A percentile compares a stretch with the other conserved stretches of the same genome.
phyloP scores from a whole-genome alignment of 2,113 vertebrate species.

The Ellobius talpinus region DNA sequence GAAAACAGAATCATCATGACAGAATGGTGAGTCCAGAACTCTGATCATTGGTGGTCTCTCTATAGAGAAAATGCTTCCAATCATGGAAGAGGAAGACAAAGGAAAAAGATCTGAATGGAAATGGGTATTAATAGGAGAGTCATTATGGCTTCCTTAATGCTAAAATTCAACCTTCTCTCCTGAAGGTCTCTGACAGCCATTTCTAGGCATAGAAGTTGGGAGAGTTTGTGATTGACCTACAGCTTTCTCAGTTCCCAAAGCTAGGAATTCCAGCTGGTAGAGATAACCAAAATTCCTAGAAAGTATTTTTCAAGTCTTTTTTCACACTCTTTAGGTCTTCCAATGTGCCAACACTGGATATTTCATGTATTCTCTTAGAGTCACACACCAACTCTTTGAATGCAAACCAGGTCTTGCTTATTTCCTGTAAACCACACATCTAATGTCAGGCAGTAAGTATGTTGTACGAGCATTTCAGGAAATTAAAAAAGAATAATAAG shows the following conservation, averaged over 20 bases:
- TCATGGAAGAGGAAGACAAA: not conserved
- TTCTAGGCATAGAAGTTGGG: not conserved
- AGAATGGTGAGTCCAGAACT: fast-evolving
- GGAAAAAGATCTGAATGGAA: not conserved
- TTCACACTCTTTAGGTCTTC: not conserved
- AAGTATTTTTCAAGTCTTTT: not conserved
- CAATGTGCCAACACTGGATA: not conserved
- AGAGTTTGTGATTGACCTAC: not conserved
- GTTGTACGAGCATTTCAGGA: not conserved
- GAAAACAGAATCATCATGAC: not conserved
- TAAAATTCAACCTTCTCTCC: not conserved
- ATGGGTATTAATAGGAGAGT: not conserved
- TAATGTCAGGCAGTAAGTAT: not conserved
- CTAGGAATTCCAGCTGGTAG: not conserved
- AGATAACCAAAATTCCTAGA: not conserved
- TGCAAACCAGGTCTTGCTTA: not conserved
- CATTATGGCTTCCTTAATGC: not conserved
- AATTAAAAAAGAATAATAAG: not conserved
- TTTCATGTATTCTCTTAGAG: not conserved
- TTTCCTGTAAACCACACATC: not conserved
- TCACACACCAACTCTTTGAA: not conserved
- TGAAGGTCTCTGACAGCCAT: not conserved
- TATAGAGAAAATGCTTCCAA: not conserved
- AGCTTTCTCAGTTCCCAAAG: not conserved
- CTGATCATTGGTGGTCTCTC: not conserved